phyloP scores from a whole-genome alignment of 2,113 vertebrate genomes.

The Nothoprocta perdicaria region DNA sequence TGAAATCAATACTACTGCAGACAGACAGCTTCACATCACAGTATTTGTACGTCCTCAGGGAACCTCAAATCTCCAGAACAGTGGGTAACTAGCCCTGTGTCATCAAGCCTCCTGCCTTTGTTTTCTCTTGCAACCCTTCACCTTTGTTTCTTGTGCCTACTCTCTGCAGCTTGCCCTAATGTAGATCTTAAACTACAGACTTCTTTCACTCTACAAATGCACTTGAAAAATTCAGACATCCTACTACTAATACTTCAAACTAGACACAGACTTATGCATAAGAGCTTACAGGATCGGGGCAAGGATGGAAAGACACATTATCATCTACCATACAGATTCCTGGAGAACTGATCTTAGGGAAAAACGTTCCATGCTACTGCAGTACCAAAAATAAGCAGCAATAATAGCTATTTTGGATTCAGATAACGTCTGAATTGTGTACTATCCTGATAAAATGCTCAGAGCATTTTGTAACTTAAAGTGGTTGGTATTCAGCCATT shows the following conservation, averaged over 20 bases:
- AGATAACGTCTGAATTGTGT: rapidly evolving
- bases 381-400: neutral
- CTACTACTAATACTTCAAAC: neutral
- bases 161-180: neutral
- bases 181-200: neutral
- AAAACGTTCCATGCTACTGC: neutral
- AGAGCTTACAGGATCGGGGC: neutral
- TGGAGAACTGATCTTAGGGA: rapidly evolving
- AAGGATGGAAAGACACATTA: neutral
- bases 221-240: neutral
- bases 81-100: neutral
- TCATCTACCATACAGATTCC: neutral
- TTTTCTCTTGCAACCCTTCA: neutral
- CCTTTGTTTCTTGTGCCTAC: neutral
- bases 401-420: neutral
- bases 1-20: neutral
- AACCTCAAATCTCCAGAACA: neutral
- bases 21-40: neutral
- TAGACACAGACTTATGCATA: neutral
- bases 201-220: neutral
- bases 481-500: neutral
- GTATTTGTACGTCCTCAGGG: neutral
- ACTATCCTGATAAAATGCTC: rapidly evolving
- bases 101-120: neutral
- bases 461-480: neutral